A percentile compares a stretch with the other conserved stretches of the same genome.
These are phyloP conservation scores for Apostichopus parvimensis DNA, from an alignment of 35 echinoderm and acorn worm species.

Conservation along the genomic window DNA sequence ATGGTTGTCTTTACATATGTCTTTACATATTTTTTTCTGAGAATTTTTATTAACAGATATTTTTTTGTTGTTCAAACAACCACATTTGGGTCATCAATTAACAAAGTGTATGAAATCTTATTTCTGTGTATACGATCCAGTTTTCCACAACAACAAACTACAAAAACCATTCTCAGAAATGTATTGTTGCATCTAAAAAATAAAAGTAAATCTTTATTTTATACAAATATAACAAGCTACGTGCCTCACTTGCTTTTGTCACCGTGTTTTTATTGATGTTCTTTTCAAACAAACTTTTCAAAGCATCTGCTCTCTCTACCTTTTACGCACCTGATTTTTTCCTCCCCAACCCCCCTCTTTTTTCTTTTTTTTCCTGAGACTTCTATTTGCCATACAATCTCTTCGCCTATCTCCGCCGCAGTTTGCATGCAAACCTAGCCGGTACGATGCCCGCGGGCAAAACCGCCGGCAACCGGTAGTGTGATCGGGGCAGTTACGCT, in stretches of 20 bases:
- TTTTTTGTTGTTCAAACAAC: too few species aligned
- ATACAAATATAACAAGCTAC: conserved; percentile 10
- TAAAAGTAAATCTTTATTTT: conserved; percentile 4
- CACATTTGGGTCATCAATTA: too few species aligned
- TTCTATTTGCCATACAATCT: conserved; percentile 19
- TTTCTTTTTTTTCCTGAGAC: conserved; percentile 6
- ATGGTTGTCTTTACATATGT: too few species aligned
- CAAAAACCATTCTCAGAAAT: not conserved
- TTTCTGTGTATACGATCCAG: too few species aligned
- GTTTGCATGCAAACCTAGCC: conserved; percentile 42
- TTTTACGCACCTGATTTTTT: conserved; percentile 24
- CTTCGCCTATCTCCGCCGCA: conserved; percentile 19
- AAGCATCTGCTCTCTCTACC: not conserved
- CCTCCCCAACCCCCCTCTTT: not conserved
- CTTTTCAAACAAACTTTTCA: conserved; percentile 10
- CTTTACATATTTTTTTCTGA: too few species aligned
- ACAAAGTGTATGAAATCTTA: too few species aligned
- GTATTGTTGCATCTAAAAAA: not conserved
- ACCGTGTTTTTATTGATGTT: conserved; percentile 44
- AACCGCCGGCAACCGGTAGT: conserved; percentile 38
- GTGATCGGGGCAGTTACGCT: conserved; percentile 40
- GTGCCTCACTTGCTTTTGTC: conserved; percentile 36
- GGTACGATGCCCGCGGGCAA: conserved; percentile 31
- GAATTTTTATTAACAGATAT: too few species aligned
- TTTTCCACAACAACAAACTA: not conserved